Percentiles rank a stretch among this genome's conserved stretches.
Evolutionary conservation across 2,113 vertebrate species (phyloP).

Genomic region (Mohoua ochrocephala): DNA sequence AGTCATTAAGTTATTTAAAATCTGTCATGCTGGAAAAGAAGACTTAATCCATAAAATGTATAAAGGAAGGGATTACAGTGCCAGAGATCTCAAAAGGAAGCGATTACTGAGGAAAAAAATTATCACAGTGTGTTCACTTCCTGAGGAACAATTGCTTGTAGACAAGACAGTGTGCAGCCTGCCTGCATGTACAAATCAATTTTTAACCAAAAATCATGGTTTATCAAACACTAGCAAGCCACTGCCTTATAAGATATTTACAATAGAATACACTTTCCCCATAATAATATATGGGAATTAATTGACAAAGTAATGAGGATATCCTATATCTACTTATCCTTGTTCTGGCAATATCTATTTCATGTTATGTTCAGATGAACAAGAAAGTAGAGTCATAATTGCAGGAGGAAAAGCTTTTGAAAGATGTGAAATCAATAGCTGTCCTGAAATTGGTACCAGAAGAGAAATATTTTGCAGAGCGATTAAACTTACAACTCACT

Average conservation of each 20-base stretch:
- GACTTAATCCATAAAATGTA: conserved; percentile 50
- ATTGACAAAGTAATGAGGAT: background rate
- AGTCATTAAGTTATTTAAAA: conserved; percentile 60
- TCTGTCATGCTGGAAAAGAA: conserved; percentile 44
- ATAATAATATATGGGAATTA: background rate
- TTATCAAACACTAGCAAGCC: background rate
- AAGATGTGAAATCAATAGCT: conserved; percentile 45
- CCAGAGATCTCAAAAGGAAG: conserved; percentile 44
- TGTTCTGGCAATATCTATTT: conserved; percentile 25
- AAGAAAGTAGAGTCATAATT: conserved; percentile 16
- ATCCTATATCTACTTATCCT: background rate
- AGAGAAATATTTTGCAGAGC: conserved; percentile 4
- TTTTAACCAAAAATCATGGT: background rate
- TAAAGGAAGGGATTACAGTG: conserved; percentile 47
- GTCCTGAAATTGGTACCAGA: background rate
- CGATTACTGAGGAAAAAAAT: conserved; percentile 7
- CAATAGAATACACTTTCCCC: background rate
- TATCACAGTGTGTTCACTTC: background rate
- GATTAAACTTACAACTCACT: background rate
- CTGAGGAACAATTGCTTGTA: conserved; percentile 24
- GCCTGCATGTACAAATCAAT: background rate
- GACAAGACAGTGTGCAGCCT: background rate
- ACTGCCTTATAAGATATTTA: background rate
- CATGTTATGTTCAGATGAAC: conserved; percentile 24
- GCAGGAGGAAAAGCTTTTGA: background rate